Percentiles rank a stretch among this genome's conserved stretches.
phyloP scores from a whole-genome alignment of 2,888 invertebrate species.

The Nycteola revayana region DNA sequence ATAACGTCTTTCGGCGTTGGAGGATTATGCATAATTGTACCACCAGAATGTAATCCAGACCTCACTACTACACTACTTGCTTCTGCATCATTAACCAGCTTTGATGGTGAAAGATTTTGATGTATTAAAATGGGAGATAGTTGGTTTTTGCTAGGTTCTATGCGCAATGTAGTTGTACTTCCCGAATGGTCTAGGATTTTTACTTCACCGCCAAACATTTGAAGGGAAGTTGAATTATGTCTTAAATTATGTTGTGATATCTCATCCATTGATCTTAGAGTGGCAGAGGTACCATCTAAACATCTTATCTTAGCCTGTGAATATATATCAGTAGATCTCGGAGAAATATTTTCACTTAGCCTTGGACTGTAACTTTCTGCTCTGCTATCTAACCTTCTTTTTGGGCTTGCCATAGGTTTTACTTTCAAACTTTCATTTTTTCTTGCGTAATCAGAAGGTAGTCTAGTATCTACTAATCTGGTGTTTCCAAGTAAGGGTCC shows the following conservation, averaged over 20 bases:
- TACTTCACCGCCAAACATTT: constrained; percentile 91
- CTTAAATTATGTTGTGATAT: constrained; percentile 80
- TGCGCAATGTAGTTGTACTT: constrained; percentile 85
- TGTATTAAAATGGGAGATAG: constrained; percentile 81
- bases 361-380: constrained; percentile 68
- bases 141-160: constrained; percentile 84
- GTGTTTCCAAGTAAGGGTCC: constrained; percentile 92
- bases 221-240: constrained; percentile 78
- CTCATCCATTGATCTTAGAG: constrained; percentile 81
- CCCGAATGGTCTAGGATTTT: constrained; percentile 87
- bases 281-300: constrained; percentile 69
- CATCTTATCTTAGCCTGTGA: constrained; percentile 76
- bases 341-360: constrained; percentile 64
- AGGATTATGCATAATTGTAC: constrained; percentile 87
- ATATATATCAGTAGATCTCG: constrained; percentile 60
- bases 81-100: constrained; percentile 68
- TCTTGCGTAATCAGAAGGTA: constrained; percentile 64
- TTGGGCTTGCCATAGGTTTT: constrained; percentile 63
- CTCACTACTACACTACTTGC: constrained; percentile 88
- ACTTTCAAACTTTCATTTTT: constrained; percentile 61
- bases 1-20: constrained; percentile 74
- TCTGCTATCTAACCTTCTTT: constrained; percentile 64
- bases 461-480: constrained; percentile 86
- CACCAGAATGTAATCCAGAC: constrained; percentile 91
- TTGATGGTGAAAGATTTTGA: constrained; percentile 72